Base-by-base conservation (phyloP, 1,140 invertebrate genomes). In the Nylanderia fulva region DNA sequence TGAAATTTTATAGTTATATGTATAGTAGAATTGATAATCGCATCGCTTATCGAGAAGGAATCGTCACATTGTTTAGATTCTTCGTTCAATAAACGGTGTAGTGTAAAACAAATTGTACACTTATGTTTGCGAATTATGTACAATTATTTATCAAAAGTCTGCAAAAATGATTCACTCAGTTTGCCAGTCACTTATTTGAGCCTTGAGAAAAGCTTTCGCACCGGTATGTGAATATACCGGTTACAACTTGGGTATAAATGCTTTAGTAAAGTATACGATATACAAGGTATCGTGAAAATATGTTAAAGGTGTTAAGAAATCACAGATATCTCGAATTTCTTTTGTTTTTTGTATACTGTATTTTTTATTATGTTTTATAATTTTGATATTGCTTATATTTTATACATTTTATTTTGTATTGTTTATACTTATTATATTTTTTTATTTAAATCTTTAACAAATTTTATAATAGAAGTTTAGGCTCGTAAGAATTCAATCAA, bases 111-210 rank as follows among this genome's bases (percentile, higher is more conserved):
- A 60, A 42, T 58, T 15, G 0, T 36, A 52, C 18, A 29, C n/a
- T 15, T 33, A 4, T 42, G 7, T 29, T 52, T 52, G 18, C 18
- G 1, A 71, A 21, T 71, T 24, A 36, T n/a, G n/a, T 39, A 52
- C 11, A 60, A 36, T 58, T 11, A 2, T 60, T n/a, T 24, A 75
- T 54, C 18, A 69, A 69, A 80, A 66, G 8, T 69, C 52, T 21
- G 8, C 8, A 36, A 79, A 52, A 24, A 15, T 77, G 11, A 36
- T 36, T 56, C 9, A 42, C 9, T 39, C 18, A 48, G 18, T 21
- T 27, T 5, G 52, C n/a, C 36, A 68, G 36, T 68, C 8, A 18
- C 3, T 79, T 52, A 33, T 48, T 76, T 63, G 0, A 8, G 11
- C 0, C 27, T 63, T n/a, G 18, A 64, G 4, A 64, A 36, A 24